A percentile compares a stretch with the other conserved stretches of the same genome.
These are phyloP conservation scores for Atherinomorus stipes DNA, from an alignment of 2,113 vertebrate species.

Conservation along the genomic window DNA sequence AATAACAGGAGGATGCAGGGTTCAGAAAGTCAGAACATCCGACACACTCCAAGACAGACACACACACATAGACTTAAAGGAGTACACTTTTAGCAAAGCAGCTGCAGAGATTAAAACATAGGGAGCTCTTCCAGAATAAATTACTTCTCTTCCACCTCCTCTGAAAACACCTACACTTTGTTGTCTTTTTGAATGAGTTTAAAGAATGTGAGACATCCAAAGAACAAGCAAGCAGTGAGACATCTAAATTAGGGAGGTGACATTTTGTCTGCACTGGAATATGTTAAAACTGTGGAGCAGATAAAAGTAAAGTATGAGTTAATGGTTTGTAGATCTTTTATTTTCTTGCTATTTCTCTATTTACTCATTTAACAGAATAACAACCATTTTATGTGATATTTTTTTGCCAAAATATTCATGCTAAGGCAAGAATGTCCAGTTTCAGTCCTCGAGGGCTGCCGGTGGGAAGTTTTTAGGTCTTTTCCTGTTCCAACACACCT, in stretches of 20 bases:
- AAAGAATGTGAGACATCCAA: slow-evolving; percentile 25
- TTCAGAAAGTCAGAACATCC: slow-evolving; percentile 47
- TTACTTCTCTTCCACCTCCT: slow-evolving; percentile 24
- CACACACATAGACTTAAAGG: neutral
- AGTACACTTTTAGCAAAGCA: slow-evolving; percentile 18
- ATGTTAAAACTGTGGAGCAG: slow-evolving; percentile 19
- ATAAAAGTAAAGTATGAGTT: neutral
- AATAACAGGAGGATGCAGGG: slow-evolving; percentile 26
- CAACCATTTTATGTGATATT: neutral
- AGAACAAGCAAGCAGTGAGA: slow-evolving; percentile 29
- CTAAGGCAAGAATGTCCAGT: no score
- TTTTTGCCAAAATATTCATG: neutral
- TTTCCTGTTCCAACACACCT: no score
- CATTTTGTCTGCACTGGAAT: slow-evolving; percentile 35
- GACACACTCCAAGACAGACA: slow-evolving; percentile 9
- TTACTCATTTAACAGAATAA: neutral
- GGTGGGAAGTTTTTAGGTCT: no score
- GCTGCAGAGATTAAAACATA: slow-evolving; percentile 28
- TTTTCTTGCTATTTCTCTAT: fast-evolving
- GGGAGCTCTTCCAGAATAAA: slow-evolving; percentile 13
- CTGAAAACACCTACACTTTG: slow-evolving; percentile 32
- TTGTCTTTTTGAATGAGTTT: slow-evolving; percentile 36
- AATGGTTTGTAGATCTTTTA: neutral
- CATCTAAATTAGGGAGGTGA: slow-evolving; percentile 44
- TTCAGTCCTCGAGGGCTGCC: no score